Conservation (phyloP, 1,140 invertebrate genomes). For the Pomacea maculata region DNA sequence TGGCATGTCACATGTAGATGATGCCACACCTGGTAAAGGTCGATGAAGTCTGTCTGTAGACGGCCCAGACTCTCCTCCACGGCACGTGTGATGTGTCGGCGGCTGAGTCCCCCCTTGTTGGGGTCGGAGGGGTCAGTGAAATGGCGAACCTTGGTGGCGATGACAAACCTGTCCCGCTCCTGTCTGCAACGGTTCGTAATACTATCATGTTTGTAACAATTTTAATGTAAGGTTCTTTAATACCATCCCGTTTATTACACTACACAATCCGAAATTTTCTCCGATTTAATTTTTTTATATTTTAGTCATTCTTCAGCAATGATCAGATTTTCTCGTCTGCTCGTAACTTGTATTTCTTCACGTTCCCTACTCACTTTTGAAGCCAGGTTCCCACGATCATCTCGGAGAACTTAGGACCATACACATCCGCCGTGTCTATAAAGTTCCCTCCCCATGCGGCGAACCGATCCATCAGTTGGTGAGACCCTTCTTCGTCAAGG, state of each 20-base stretch:
- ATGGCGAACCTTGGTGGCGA: not conserved
- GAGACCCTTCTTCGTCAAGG: not conserved
- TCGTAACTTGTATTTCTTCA: not conserved
- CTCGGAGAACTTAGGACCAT: not conserved
- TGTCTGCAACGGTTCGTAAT: not conserved
- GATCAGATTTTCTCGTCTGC: not conserved
- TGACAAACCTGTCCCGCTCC: not conserved
- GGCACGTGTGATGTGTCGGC: conserved; percentile 26
- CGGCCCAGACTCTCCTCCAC: conserved; percentile 26
- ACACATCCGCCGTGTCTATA: not conserved
- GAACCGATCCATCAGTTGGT: not conserved
- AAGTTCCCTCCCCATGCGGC: not conserved
- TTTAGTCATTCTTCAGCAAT: too few relatives aligned
- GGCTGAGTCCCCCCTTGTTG: conserved; percentile 18
- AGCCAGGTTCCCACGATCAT: not conserved
- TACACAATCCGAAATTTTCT: not conserved
- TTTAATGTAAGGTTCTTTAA: not conserved
- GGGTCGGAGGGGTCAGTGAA: not conserved
- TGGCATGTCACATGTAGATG: too few relatives aligned
- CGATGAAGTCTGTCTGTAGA: conserved; percentile 27
- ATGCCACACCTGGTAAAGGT: conserved; percentile 24
- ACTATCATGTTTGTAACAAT: not conserved
- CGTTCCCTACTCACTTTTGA: not conserved
- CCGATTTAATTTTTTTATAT: not conserved
- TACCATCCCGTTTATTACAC: not conserved